phyloP scores from a whole-genome alignment of 2,888 invertebrate genomes.

The Spodoptera exigua region DNA sequence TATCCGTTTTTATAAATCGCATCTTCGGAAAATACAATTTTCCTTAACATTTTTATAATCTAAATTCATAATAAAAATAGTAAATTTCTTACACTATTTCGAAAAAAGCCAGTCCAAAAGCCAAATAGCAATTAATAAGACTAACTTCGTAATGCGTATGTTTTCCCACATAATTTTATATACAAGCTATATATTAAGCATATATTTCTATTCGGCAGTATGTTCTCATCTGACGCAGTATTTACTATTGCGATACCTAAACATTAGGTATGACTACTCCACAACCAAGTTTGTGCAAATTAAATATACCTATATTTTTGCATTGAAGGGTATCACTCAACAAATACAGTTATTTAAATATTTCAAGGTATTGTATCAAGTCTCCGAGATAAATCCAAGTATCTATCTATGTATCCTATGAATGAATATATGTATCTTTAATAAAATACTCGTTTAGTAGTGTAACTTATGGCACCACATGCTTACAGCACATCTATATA shows the following conservation, averaged over 20 bases:
- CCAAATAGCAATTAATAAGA: constrained; percentile 83
- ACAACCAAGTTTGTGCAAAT: constrained; percentile 58
- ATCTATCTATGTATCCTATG: constrained; percentile 61
- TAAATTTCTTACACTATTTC: constrained; percentile 77
- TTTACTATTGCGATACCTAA: constrained; percentile 46
- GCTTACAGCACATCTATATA: constrained; percentile 82
- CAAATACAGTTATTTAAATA: constrained; percentile 36
- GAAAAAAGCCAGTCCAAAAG: constrained; percentile 86
- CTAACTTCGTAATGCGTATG: constrained; percentile 88
- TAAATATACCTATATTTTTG: constrained; percentile 38
- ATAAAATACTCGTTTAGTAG: constrained; percentile 78
- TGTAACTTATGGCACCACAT: constrained; percentile 88
- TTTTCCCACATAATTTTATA: constrained; percentile 87
- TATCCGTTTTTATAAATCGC: constrained; percentile 50
- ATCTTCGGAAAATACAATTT: constrained; percentile 67
- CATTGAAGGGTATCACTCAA: constrained; percentile 38
- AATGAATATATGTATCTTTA: constrained; percentile 41
- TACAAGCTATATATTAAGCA: constrained; percentile 77
- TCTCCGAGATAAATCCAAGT: constrained; percentile 47
- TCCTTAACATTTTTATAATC: constrained; percentile 63
- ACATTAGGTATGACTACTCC: constrained; percentile 44
- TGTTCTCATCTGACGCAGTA: constrained; percentile 36
- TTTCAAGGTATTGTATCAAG: constrained; percentile 37
- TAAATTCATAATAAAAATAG: constrained; percentile 73
- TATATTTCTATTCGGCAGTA: constrained; percentile 57